Evolutionary conservation across 2,113 vertebrate species (phyloP).

Genomic region (Sander lucioperca): DNA sequence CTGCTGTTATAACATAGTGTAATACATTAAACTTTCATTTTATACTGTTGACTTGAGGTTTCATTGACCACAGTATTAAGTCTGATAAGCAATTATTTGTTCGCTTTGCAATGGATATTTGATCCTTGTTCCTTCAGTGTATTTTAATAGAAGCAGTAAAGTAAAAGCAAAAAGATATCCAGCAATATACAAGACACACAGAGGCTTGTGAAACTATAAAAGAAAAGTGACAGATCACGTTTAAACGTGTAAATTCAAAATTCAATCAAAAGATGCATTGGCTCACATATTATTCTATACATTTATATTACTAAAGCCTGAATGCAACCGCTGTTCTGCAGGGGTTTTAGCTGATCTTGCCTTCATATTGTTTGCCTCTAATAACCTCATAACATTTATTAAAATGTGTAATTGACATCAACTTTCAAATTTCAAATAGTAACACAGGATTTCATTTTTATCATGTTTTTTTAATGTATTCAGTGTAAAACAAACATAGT

Average conservation of each 20-base stretch:
- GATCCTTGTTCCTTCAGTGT: background rate
- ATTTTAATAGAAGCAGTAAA: background rate
- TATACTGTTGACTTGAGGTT: slow-evolving; percentile 1
- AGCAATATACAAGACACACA: slow-evolving; percentile 16
- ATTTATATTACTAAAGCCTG: background rate
- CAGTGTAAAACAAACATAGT: background rate
- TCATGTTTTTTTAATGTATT: background rate
- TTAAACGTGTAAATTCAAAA: background rate
- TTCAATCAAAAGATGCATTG: slow-evolving; percentile 1
- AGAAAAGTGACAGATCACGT: background rate
- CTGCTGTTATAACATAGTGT: background rate
- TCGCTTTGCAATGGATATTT: background rate
- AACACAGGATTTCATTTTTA: background rate
- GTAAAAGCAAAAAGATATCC: background rate
- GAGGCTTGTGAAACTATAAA: background rate
- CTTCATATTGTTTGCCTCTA: slow-evolving; percentile 51
- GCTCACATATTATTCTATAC: slow-evolving; percentile 6
- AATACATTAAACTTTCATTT: slow-evolving; percentile 18
- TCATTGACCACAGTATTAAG: slow-evolving; percentile 3
- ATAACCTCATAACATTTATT: background rate
- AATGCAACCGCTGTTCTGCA: background rate
- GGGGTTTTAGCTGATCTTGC: slow-evolving; percentile 32
- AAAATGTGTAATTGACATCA: background rate
- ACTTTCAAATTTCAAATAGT: background rate
- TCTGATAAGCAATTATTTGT: background rate